phyloP scores from a whole-genome alignment of 2,113 vertebrate species.

The Anhinga anhinga region DNA sequence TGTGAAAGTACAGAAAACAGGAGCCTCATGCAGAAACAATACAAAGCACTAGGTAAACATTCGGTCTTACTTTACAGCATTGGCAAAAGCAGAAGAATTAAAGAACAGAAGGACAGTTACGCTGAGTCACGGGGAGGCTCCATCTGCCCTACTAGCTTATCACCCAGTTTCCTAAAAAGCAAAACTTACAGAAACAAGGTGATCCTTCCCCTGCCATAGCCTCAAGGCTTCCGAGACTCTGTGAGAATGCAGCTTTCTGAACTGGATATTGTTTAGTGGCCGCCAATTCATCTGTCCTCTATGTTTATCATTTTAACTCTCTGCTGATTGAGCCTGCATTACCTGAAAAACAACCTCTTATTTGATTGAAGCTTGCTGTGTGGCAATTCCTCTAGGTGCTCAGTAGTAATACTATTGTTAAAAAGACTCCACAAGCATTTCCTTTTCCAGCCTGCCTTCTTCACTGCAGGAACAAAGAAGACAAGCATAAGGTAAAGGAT shows the following conservation, averaged over 20 bases:
- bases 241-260: background rate
- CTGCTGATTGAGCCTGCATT: background rate
- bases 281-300: background rate
- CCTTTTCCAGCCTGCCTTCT: background rate
- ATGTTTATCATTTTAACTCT: background rate
- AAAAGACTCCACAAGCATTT: background rate
- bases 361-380: background rate
- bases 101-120: background rate
- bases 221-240: background rate
- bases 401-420: background rate
- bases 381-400: background rate
- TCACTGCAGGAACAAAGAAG: background rate
- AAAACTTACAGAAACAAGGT: background rate
- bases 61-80: background rate
- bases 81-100: background rate
- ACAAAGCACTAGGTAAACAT: background rate
- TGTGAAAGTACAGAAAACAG: background rate
- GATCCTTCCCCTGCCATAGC: background rate
- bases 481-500: background rate
- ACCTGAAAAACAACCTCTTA: background rate
- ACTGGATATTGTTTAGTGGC: background rate
- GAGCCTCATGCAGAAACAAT: background rate
- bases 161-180: background rate
- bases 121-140: background rate
- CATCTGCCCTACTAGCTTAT: background rate